Percentiles rank a stretch among this genome's conserved stretches.
phyloP scores from a whole-genome alignment of 2,888 invertebrate genomes.

The Abrostola triplasia region DNA sequence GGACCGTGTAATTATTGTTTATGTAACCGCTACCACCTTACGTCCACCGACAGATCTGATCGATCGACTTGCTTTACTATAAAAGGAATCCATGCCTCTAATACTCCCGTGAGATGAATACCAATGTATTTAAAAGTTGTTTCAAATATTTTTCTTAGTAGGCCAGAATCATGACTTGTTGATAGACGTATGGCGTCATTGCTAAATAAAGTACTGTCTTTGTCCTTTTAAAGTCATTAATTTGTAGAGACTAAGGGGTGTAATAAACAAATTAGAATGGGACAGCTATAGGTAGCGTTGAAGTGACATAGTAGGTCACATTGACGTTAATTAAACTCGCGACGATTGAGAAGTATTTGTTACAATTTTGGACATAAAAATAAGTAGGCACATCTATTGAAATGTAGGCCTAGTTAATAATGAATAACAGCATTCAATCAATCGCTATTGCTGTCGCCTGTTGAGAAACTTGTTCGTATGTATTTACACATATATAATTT shows the following conservation, averaged over 20 bases:
- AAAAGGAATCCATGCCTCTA: conserved; percentile 45
- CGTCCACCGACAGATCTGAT: conserved; percentile 25
- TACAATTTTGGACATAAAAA: conserved; percentile 5
- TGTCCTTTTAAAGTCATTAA: conserved; percentile 22
- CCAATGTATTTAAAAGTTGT: conserved; percentile 29
- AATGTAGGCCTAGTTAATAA: conserved; percentile 8
- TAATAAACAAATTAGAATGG: conserved; percentile 14
- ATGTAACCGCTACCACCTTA: conserved; percentile 45
- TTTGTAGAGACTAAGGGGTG: conserved; percentile 7
- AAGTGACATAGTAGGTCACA: conserved; percentile 5
- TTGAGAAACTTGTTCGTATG: too few relatives aligned
- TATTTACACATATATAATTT: too few relatives aligned
- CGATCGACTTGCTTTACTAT: conserved; percentile 27
- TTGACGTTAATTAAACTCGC: conserved; percentile 24
- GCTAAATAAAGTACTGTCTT: conserved; percentile 15
- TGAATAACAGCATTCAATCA: not conserved
- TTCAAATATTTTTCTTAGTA: conserved; percentile 35
- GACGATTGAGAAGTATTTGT: conserved; percentile 17
- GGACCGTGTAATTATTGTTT: conserved; percentile 67
- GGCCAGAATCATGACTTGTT: conserved; percentile 18
- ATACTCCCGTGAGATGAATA: conserved; percentile 34
- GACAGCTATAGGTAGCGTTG: not conserved
- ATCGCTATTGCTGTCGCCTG: not conserved
- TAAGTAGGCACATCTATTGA: not conserved
- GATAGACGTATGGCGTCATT: conserved; percentile 18